Percentiles rank a stretch among this genome's conserved stretches.
Conservation (phyloP, 2,113 vertebrate genomes). For the Nanorana parkeri region DNA sequence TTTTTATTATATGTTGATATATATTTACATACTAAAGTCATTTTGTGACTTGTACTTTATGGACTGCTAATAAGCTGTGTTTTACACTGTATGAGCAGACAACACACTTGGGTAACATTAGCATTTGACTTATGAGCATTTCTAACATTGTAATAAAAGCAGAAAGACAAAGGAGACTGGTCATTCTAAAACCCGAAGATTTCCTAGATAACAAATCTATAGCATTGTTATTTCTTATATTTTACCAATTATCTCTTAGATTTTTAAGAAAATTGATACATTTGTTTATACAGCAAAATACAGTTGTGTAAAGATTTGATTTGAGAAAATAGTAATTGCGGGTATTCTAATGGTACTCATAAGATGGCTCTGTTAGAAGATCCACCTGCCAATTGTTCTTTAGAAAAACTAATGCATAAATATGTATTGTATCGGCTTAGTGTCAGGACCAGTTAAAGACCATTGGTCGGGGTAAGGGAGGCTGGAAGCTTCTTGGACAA, state of each 20-base stretch:
- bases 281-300: no score
- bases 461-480: no score
- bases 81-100: constrained; percentile 4
- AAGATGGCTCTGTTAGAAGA: no score
- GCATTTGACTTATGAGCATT: not conserved
- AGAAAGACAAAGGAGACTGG: not conserved
- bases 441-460: no score
- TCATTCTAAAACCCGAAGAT: not conserved
- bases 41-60: constrained; percentile 8
- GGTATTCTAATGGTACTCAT: no score
- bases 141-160: not conserved
- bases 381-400: no score
- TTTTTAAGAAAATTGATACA: not conserved
- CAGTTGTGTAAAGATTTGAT: no score
- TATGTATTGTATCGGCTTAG: no score
- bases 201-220: not conserved
- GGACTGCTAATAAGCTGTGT: not conserved
- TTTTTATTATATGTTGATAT: not conserved
- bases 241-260: not conserved
- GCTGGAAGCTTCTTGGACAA: no score
- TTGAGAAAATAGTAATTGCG: no score
- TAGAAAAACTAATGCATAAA: no score
- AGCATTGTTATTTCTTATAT: not conserved
- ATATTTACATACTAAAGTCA: not conserved
- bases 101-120: constrained; percentile 5